Percentiles rank a stretch among this genome's conserved stretches.
Conservation (phyloP, 2,888 invertebrate genomes). For the Thumatha senex region DNA sequence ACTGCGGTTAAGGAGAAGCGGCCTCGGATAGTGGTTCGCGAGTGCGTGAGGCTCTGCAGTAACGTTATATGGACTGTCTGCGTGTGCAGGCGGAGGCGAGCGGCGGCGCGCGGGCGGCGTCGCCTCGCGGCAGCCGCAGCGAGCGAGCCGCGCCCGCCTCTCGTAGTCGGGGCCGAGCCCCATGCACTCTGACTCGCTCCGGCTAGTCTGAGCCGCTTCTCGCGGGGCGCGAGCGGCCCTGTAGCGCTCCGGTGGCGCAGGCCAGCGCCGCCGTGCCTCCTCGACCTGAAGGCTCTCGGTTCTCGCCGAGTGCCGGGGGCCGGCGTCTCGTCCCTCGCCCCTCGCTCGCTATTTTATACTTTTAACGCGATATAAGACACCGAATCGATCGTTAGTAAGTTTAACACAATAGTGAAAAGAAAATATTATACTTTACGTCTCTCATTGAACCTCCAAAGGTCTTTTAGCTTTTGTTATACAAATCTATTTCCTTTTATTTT, state of each 20-base stretch:
- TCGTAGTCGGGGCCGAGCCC: constrained; percentile 69
- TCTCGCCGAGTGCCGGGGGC: constrained; percentile 55
- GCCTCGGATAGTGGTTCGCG: constrained; percentile 57
- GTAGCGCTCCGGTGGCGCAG: constrained; percentile 22
- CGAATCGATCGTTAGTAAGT: constrained; percentile 69
- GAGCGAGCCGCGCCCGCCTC: constrained; percentile 62
- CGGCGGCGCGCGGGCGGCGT: constrained; percentile 61
- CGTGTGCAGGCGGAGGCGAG: constrained; percentile 79
- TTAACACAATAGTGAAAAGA: constrained; percentile 51
- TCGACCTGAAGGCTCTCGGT: constrained; percentile 48
- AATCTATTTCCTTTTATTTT: constrained; percentile 15
- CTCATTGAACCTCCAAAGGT: constrained; percentile 38
- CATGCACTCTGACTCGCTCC: constrained; percentile 58
- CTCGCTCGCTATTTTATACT: constrained; percentile 61
- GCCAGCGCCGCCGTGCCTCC: constrained; percentile 35
- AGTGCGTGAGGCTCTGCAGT: constrained; percentile 36
- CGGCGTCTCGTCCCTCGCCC: constrained; percentile 32
- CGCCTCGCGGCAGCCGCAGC: constrained; percentile 40
- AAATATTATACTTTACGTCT: constrained; percentile 39
- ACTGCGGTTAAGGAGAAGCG: constrained; percentile 60
- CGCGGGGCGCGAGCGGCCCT: constrained; percentile 50
- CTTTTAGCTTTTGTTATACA: constrained; percentile 23
- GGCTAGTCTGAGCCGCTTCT: not conserved
- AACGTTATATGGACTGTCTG: constrained; percentile 66
- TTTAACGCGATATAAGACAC: constrained; percentile 53